phyloP scores from a whole-genome alignment of 2,797 vertebrate species.

The Simalia tracyae region DNA sequence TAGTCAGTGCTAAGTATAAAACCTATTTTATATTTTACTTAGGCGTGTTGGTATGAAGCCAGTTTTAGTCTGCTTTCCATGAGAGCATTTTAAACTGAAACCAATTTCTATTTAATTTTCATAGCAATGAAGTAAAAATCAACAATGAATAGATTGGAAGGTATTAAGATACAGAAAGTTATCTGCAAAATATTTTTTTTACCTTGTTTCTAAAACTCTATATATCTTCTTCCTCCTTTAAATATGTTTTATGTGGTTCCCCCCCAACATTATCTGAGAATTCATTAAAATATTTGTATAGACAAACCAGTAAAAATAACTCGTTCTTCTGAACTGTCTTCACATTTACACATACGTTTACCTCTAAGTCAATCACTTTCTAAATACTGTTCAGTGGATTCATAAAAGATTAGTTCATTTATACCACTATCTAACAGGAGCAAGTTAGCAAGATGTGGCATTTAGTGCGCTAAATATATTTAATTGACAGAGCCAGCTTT shows the following conservation, averaged over 20 bases:
- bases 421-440: slow-evolving; percentile 51
- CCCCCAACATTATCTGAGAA: neutral
- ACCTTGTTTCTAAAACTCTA: neutral
- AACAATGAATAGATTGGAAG: slow-evolving; percentile 1
- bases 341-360: neutral
- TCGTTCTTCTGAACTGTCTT: neutral
- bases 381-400: slow-evolving; percentile 55
- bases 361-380: slow-evolving; percentile 28
- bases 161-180: neutral
- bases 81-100: neutral
- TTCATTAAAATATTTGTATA: neutral
- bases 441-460: slow-evolving; percentile 45
- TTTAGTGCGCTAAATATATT: slow-evolving; percentile 50
- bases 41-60: neutral
- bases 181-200: slow-evolving; percentile 36
- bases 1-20: neutral
- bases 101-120: slow-evolving; percentile 1
- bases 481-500: slow-evolving; percentile 18
- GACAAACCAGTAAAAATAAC: slow-evolving; percentile 31
- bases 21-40: neutral
- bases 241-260: slow-evolving; percentile 17
- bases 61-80: neutral
- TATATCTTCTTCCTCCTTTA: slow-evolving; percentile 32
- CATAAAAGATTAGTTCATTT: slow-evolving; percentile 60
- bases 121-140: neutral